These are phyloP conservation scores for Ictalurus punctatus DNA, from an alignment of 2,113 vertebrate genomes.

Conservation along the genomic window DNA sequence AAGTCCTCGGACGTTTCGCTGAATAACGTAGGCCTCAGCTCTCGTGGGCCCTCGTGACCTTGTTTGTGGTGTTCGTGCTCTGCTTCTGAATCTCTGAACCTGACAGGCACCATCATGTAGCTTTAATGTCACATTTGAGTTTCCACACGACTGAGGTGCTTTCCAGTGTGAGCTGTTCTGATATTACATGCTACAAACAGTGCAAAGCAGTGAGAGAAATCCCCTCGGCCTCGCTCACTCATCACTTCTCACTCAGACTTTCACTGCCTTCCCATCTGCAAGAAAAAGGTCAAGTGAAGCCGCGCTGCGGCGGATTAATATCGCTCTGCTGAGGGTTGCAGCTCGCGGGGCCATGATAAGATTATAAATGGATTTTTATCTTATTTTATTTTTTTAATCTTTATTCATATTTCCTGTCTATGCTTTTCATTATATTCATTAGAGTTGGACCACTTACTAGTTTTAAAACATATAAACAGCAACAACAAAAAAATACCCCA, in stretches of 20 bases:
- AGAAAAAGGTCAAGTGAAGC: not conserved
- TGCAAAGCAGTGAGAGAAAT: not conserved
- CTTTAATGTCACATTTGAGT: constrained; percentile 26
- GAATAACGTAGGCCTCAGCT: not conserved
- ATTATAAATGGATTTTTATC: not conserved
- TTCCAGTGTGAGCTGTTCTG: constrained; percentile 22
- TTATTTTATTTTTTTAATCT: not conserved
- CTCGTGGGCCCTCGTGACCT: not conserved
- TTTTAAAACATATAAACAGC: not conserved
- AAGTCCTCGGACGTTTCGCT: not conserved
- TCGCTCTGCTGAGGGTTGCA: not conserved
- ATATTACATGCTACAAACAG: constrained; percentile 2
- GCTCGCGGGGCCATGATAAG: not conserved
- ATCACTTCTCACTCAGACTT: constrained; percentile 8
- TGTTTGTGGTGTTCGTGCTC: not conserved
- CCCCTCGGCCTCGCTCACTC: constrained; percentile 21
- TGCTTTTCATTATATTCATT: not conserved
- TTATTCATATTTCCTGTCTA: not conserved
- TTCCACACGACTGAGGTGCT: constrained; percentile 12
- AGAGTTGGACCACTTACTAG: not conserved
- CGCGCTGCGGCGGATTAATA: not conserved
- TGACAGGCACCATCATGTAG: not conserved
- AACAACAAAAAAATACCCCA: too few relatives aligned
- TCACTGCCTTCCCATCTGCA: not conserved
- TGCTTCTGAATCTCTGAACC: not conserved